These are phyloP conservation scores for Acrocephalus arundinaceus DNA, from an alignment of 2,113 vertebrate species.

Conservation along the genomic window DNA sequence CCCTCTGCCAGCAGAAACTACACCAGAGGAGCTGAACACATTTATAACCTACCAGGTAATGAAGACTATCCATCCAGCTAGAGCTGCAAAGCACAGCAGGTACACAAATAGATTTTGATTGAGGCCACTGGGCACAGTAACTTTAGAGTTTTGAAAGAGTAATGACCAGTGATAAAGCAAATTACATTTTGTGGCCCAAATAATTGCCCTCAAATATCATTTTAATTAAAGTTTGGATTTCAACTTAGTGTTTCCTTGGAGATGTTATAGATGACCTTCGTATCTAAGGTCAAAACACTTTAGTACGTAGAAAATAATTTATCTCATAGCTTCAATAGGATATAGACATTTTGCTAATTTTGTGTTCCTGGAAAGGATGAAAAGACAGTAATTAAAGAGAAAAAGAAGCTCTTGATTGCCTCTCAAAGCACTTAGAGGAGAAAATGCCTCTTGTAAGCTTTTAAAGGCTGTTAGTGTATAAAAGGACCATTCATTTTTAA, in stretches of 20 bases:
- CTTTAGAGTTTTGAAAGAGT: background rate
- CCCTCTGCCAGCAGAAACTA: background rate
- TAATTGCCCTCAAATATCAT: background rate
- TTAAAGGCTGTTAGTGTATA: background rate
- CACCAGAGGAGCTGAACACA: background rate
- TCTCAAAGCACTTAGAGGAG: background rate
- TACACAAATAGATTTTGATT: background rate
- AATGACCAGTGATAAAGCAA: background rate
- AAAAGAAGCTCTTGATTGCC: constrained; percentile 15
- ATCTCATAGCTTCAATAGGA: background rate
- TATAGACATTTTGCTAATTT: constrained; percentile 23
- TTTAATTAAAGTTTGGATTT: constrained; percentile 5
- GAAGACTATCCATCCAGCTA: background rate
- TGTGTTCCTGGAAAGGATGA: background rate
- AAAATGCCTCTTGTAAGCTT: background rate
- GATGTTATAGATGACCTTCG: background rate
- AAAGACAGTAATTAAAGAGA: constrained; percentile 21
- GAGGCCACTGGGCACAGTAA: background rate
- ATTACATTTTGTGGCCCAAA: background rate
- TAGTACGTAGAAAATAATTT: background rate
- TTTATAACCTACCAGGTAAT: background rate
- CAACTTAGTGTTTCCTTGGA: constrained; percentile 6
- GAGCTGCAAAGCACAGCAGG: background rate
- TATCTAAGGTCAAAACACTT: background rate
- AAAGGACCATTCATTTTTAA: background rate